phyloP scores from a whole-genome alignment of 2,797 vertebrate genomes.

The Tragelaphus eurycerus region DNA sequence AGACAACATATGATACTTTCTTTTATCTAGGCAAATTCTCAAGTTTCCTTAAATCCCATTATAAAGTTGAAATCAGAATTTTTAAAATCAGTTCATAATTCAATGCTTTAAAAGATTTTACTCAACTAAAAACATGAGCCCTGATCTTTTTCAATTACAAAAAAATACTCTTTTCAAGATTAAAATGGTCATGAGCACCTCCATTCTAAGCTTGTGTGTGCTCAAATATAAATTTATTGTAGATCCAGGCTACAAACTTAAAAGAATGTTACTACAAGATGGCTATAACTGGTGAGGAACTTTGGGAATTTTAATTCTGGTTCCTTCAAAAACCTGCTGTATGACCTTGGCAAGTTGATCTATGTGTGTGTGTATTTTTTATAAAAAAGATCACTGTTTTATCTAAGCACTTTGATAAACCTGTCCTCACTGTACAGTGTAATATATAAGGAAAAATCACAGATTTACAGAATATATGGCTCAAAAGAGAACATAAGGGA shows the following conservation, averaged over 20 bases:
- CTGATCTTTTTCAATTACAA: background rate
- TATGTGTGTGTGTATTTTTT: background rate
- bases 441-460: background rate
- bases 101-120: background rate
- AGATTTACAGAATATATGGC: background rate
- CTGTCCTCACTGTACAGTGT: background rate
- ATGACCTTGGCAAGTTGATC: slow-evolving; percentile 5
- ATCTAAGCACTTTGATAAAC: background rate
- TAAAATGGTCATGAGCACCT: background rate
- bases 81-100: background rate
- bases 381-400: background rate
- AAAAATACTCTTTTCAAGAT: background rate
- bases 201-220: background rate
- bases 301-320: slow-evolving; percentile 14
- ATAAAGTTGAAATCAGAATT: background rate
- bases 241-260: background rate
- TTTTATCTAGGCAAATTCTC: background rate
- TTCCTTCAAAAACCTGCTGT: background rate
- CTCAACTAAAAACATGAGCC: background rate
- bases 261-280: background rate
- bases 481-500: background rate
- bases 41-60: background rate
- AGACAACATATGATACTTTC: background rate
- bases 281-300: background rate
- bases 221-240: background rate